A percentile compares a stretch with the other conserved stretches of the same genome.
These are phyloP conservation scores for Alligator mississippiensis DNA, from an alignment of 2,113 vertebrate genomes.

Conservation along the genomic window DNA sequence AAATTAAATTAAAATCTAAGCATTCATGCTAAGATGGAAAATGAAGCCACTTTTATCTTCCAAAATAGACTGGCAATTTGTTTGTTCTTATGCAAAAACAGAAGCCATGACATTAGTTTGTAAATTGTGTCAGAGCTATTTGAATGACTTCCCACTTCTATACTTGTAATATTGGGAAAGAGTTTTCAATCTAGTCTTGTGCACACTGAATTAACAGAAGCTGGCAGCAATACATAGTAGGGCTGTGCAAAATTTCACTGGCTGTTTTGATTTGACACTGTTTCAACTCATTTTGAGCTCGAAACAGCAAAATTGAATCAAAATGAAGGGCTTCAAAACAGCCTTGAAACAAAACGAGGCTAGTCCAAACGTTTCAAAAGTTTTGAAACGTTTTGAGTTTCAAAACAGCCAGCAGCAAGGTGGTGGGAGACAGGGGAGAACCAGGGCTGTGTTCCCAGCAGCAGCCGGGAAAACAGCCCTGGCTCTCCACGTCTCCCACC, in stretches of 20 bases:
- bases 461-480: no score
- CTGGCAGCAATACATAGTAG: background rate
- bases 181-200: rapidly evolving
- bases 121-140: background rate
- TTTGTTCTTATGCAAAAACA: background rate
- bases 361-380: no score
- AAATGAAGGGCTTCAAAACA: no score
- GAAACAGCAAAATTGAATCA: no score
- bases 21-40: background rate
- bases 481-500: no score
- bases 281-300: no score
- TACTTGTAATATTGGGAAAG: background rate
- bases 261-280: no score
- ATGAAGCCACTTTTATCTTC: background rate
- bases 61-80: background rate
- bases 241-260: background rate
- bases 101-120: rapidly evolving
- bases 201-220: background rate
- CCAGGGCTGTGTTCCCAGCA: no score
- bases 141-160: background rate
- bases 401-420: no score
- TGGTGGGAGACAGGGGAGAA: no score
- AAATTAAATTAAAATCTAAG: constrained; percentile 18
- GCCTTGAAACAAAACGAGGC: no score
- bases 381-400: no score